Evolutionary conservation across 2,888 invertebrate species (phyloP).

Genomic region (Archips crataeganus): DNA sequence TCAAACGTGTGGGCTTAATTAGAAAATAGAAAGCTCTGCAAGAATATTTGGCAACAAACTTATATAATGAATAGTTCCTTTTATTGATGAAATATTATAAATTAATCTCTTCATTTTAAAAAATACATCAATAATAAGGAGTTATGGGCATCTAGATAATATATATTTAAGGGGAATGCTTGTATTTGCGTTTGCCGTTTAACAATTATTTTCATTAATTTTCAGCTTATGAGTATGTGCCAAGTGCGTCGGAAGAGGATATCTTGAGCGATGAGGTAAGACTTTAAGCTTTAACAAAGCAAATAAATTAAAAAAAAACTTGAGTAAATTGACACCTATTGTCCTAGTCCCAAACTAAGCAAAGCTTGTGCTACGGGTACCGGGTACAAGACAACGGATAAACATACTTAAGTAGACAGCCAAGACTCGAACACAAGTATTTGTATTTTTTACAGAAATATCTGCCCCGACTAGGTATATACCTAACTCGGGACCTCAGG

Average conservation of each 20-base stretch:
- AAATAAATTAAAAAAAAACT: too few species aligned
- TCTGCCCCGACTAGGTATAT: too few species aligned
- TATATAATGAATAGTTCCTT: not conserved
- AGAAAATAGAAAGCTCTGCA: not conserved
- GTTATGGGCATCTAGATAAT: not conserved
- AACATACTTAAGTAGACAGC: too few species aligned
- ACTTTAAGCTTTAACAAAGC: too few species aligned
- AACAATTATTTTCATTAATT: conserved; percentile 46
- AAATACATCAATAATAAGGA: conserved; percentile 4
- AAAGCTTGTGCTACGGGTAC: too few species aligned
- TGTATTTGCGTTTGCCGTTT: not conserved
- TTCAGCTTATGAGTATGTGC: conserved; percentile 96
- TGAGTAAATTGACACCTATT: too few species aligned
- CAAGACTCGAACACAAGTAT: too few species aligned
- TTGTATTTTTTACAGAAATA: too few species aligned
- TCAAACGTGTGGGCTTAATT: not conserved
- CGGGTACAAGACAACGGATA: too few species aligned
- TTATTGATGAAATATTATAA: not conserved
- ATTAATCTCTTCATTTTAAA: not conserved
- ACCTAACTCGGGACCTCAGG: too few species aligned
- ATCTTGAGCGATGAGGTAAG: conserved; percentile 91
- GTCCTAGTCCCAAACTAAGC: too few species aligned
- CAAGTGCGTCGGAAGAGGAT: conserved; percentile 94
- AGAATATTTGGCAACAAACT: not conserved
- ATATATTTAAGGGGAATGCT: not conserved